Evolutionary conservation across 1,140 invertebrate species (phyloP), one percentile per base, ranked within the genome.

Genomic region (Acromyrmex charruanus): DNA sequence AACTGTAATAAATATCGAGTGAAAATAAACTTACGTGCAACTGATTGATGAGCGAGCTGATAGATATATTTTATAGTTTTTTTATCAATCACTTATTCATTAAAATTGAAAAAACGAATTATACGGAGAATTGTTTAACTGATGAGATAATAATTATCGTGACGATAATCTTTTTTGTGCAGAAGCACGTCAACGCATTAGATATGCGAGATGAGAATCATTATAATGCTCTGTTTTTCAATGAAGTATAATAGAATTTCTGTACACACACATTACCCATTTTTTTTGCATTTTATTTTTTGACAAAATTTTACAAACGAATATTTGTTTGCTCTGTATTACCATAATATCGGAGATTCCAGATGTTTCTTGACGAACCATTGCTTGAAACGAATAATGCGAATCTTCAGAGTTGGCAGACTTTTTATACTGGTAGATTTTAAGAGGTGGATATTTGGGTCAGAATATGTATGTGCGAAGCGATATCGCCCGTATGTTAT

Each of bases 391-490:
- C 53, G 21, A 61, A 86, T 49, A 89, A 44, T n/a, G 53, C 25
- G 44, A n/a, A 75, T 39, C 39, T 79, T 31, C 3, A 63, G 74
- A 84, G 21, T 28, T 49, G 14, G 14, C 51, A 7, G 63, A 89
- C 81, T 91, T 91, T 91, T 91, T 91, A 91, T 87, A 88, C 39
- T 28, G 51, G 2, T n/a, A 14, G 28, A 12, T 79, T 85, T 66
- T 12, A 58, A 79, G 89, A 87, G 89, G 89, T 87, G 88, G 90
- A 59, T 51, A 91, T 91, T 85, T 80, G 55, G 90, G 90, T 91
- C 90, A 91, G 18, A 49, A 66, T 31, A 35, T 18, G 18, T 85
- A 53, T 12, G 35, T 87, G 21, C 44, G 6, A 81, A 18, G 18
- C 14, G 72, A 84, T 88, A 85, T 63, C 28, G 44, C 35, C 21